phyloP scores from a whole-genome alignment of 2,113 vertebrate species.

The Sapayoa aenigma region DNA sequence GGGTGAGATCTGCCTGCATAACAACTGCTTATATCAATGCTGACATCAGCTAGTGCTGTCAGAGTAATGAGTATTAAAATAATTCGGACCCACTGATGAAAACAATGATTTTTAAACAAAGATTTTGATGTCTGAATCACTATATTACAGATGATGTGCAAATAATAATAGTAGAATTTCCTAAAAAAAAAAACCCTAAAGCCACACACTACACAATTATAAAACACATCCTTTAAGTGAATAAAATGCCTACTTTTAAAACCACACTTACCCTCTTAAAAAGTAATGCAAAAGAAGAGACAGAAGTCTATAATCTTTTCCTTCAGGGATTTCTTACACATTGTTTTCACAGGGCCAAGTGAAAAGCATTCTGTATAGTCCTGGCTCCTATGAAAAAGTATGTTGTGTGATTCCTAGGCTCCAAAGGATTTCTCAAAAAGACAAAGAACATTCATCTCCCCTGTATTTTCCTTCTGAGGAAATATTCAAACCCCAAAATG shows the following conservation, averaged over 20 bases:
- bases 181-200: background rate
- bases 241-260: background rate
- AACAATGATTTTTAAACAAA: background rate
- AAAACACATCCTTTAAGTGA: background rate
- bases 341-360: background rate
- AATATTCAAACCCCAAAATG: background rate
- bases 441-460: background rate
- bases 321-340: background rate
- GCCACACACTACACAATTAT: background rate
- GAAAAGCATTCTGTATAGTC: background rate
- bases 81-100: background rate
- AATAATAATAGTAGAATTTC: background rate
- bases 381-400: background rate
- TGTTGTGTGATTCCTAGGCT: background rate
- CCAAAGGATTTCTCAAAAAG: background rate
- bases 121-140: background rate
- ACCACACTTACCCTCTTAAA: background rate
- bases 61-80: background rate
- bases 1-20: background rate
- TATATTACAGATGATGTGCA: background rate
- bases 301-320: background rate
- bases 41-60: background rate
- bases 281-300: background rate
- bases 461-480: background rate
- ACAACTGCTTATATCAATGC: background rate